A percentile compares a stretch with the other conserved stretches of the same genome.
Conservation (phyloP, 2,888 invertebrate genomes). For the Epirrita christyi region DNA sequence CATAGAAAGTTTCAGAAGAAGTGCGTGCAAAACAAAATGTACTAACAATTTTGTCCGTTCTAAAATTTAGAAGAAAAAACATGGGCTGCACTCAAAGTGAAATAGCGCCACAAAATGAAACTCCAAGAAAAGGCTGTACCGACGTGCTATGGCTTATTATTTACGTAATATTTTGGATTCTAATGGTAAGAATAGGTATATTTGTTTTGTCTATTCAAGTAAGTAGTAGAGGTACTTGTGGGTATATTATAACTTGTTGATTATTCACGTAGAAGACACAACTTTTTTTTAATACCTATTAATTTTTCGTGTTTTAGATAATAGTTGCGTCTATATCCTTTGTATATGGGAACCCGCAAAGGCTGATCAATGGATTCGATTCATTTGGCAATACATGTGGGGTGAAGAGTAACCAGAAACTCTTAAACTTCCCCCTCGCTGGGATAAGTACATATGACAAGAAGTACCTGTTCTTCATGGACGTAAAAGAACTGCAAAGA, state of each 20-base stretch:
- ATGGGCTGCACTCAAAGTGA: constrained; percentile 90
- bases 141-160: constrained; percentile 92
- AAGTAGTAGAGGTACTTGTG: too few relatives aligned
- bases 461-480: constrained; percentile 93
- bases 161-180: constrained; percentile 92
- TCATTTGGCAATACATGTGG: constrained; percentile 98
- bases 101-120: constrained; percentile 86
- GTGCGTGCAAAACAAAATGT: too few relatives aligned
- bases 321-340: constrained; percentile 94
- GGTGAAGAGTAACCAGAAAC: constrained; percentile 89
- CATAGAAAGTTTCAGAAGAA: too few relatives aligned
- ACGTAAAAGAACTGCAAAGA: constrained; percentile 89
- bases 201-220: too few relatives aligned
- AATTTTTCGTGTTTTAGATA: constrained; percentile 81
- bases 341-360: constrained; percentile 93
- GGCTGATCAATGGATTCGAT: constrained; percentile 96
- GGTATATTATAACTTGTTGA: too few relatives aligned
- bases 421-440: constrained; percentile 89
- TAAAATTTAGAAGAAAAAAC: too few relatives aligned
- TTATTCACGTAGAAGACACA: too few relatives aligned
- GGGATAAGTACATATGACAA: constrained; percentile 92
- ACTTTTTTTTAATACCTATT: not conserved
- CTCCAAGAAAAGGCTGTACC: constrained; percentile 89
- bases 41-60: too few relatives aligned
- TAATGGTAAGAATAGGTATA: constrained; percentile 89